Conservation (phyloP, 2,888 invertebrate species). For the Agrilus cyanescens region DNA sequence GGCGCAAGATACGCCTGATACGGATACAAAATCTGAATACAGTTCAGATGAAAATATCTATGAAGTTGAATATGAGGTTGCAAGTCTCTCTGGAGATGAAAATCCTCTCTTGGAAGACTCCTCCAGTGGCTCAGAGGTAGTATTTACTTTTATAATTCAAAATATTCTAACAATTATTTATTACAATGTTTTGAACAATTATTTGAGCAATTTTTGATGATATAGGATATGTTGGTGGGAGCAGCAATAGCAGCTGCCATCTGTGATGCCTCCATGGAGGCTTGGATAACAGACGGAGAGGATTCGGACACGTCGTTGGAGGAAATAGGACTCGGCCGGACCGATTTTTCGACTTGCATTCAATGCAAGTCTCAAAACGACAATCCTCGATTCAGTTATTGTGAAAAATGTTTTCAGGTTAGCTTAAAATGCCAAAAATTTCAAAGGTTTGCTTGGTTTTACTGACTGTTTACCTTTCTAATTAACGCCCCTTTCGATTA, state of each 20-base stretch:
- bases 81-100: slow-evolving; percentile 38
- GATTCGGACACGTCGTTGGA: slow-evolving; percentile 28
- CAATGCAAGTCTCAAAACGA: slow-evolving; percentile 48
- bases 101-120: slow-evolving; percentile 34
- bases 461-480: slow-evolving; percentile 1
- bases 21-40: slow-evolving; percentile 23
- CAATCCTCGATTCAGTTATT: slow-evolving; percentile 54
- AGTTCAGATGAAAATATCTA: slow-evolving; percentile 7
- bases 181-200: slow-evolving; percentile 15
- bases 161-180: not conserved
- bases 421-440: slow-evolving; percentile 10
- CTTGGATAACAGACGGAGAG: slow-evolving; percentile 31
- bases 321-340: slow-evolving; percentile 39
- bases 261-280: slow-evolving; percentile 28
- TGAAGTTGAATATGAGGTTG: slow-evolving; percentile 35
- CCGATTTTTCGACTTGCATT: slow-evolving; percentile 53
- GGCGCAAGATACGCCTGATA: slow-evolving; percentile 32
- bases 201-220: slow-evolving; percentile 2
- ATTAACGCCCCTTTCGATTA: not conserved
- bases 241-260: slow-evolving; percentile 29
- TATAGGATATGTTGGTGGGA: slow-evolving; percentile 15
- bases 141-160: not conserved
- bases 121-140: slow-evolving; percentile 43
- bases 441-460: slow-evolving; percentile 9
- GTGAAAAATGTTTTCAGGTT: slow-evolving; percentile 61